Percentiles rank a stretch among this genome's conserved stretches.
These are phyloP conservation scores for Bubo scandiacus DNA, from an alignment of 2,113 vertebrate genomes.

Conservation along the genomic window DNA sequence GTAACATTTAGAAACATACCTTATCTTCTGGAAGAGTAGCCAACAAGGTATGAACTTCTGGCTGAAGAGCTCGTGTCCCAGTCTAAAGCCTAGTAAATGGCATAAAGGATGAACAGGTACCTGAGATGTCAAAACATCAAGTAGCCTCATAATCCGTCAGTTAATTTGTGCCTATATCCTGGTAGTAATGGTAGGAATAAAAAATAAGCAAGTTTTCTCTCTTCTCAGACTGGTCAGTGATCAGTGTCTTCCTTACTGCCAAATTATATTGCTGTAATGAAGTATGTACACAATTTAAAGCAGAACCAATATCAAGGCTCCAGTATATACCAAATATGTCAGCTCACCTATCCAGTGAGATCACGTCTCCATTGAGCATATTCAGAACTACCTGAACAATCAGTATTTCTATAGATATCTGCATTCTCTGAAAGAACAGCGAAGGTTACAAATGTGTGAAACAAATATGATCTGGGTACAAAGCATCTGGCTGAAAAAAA, in stretches of 20 bases:
- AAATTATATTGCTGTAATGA: not conserved
- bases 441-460: not conserved
- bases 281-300: not conserved
- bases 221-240: not conserved
- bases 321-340: not conserved
- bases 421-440: not conserved
- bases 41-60: not conserved
- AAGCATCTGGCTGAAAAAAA: not conserved
- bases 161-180: not conserved
- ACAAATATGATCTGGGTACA: not conserved
- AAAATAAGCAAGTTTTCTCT: not conserved
- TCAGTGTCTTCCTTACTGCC: not conserved
- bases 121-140: not conserved
- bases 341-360: not conserved
- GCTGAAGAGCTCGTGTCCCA: not conserved
- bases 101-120: not conserved
- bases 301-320: not conserved
- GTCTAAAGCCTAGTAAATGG: not conserved
- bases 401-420: not conserved
- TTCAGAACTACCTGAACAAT: rapidly evolving
- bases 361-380: not conserved
- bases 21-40: not conserved
- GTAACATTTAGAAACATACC: not conserved
- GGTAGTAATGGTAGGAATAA: not conserved
- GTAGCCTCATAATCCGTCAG: not conserved